Base-by-base conservation (phyloP, 1,140 invertebrate species). In the Schlechtendalia chinensis region DNA sequence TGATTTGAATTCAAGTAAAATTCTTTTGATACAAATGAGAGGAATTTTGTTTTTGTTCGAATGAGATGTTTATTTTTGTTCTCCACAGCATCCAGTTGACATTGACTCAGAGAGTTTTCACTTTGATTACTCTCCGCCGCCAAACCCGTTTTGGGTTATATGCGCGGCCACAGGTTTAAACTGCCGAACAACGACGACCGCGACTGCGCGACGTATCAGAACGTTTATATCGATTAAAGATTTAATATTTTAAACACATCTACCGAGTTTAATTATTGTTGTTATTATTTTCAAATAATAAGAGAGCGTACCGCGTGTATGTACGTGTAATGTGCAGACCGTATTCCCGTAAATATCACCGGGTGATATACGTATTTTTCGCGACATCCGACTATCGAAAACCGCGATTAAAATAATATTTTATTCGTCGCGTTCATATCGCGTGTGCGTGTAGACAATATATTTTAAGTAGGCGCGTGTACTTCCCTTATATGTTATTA, bases 71-170 rank as follows among this genome's bases (percentile, higher is more conserved):
- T 61, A 39, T 77, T 77, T 61, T 61, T 24, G n/a, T 59, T 19
- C 12, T 10, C n/a, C 32, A 32, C 32, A 16, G 47, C 54, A 75
- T 75, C 29, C 54, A 75, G 74, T 77, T 77, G 74, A 75, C 72
- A 75, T 75, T 75, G 72, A 71, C 67, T 71, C 16, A 0, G 65
- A 39, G 56, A 77, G 74, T 77, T 77, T 77, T 77, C 74, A 61
- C 74, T 77, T 77, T 77, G 58, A 77, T 77, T 58, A 77, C 74
- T 61, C 74, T 61, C 47, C 47, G 67, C 45, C 17, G 29, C 47
- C 47, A 71, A 71, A 71, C 67, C 67, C 67, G 67, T 71, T 71
- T n/a, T 71, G 47, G 22, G 47, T 10, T 27, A 71, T 71, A 71
- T 11, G 24, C 10, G 47, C 16, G 47, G 24, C 47, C 67, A 71